phyloP scores from a whole-genome alignment of 2,797 vertebrate genomes.

The Aulostomus chinensis region DNA sequence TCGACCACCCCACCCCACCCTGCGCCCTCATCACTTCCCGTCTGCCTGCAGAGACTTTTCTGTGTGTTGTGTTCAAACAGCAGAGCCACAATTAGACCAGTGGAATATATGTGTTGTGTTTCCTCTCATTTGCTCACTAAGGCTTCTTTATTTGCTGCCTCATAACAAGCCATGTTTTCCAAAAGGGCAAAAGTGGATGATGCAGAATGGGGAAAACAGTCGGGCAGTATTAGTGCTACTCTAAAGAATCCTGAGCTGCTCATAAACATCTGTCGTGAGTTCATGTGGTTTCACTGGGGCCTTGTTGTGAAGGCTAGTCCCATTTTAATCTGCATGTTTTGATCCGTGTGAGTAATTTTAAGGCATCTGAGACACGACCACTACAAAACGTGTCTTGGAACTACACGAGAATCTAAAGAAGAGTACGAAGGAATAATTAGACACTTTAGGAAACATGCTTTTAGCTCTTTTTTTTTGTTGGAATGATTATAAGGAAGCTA shows the following conservation, averaged over 20 bases:
- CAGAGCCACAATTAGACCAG: slow-evolving; percentile 69
- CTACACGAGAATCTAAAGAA: too few relatives aligned
- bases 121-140: slow-evolving; percentile 62
- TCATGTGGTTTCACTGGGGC: slow-evolving; percentile 6
- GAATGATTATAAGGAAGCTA: too few relatives aligned
- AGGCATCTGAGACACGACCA: background rate
- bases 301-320: slow-evolving; percentile 10
- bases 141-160: slow-evolving; percentile 64
- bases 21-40: slow-evolving; percentile 24
- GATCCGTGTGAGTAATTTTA: slow-evolving; percentile 16
- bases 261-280: background rate
- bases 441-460: too few relatives aligned
- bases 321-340: slow-evolving; percentile 14
- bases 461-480: too few relatives aligned
- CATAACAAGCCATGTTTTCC: slow-evolving; percentile 70
- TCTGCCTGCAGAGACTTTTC: slow-evolving; percentile 46
- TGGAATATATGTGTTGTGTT: slow-evolving; percentile 75
- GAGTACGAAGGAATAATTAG: too few relatives aligned
- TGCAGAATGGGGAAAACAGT: slow-evolving; percentile 34
- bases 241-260: slow-evolving; percentile 1
- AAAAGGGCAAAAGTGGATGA: slow-evolving; percentile 23
- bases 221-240: slow-evolving; percentile 10
- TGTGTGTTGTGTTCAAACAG: slow-evolving; percentile 52
- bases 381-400: too few relatives aligned
- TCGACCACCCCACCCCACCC: background rate